A percentile compares a stretch with the other conserved stretches of the same genome.
These are phyloP conservation scores for Hydriomena furcata DNA, from an alignment of 2,888 invertebrate species.

Conservation along the genomic window DNA sequence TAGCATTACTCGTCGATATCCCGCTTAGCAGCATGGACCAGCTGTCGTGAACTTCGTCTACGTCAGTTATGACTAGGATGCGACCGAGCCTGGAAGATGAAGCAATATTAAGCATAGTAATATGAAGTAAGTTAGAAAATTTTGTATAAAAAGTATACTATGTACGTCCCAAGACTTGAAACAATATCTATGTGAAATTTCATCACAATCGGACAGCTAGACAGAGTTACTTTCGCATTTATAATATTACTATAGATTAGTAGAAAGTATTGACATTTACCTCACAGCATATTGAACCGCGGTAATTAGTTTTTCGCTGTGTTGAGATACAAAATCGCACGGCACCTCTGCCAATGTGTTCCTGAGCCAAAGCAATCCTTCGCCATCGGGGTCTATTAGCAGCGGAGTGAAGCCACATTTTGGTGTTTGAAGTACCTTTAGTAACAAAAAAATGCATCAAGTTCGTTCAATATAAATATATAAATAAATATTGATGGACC, in stretches of 20 bases:
- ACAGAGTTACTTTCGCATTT: too few species aligned
- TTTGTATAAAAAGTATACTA: too few species aligned
- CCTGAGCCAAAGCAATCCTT: conserved; percentile 92
- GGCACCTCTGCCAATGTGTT: conserved; percentile 85
- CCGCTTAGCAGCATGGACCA: conserved; percentile 48
- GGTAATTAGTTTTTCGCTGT: conserved; percentile 88
- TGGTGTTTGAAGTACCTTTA: conserved; percentile 55
- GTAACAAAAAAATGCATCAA: background rate
- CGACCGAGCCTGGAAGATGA: conserved; percentile 90
- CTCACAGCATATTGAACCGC: conserved; percentile 89
- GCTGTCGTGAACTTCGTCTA: conserved; percentile 55
- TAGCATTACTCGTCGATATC: conserved; percentile 31
- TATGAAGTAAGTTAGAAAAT: too few species aligned
- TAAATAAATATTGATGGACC: too few species aligned
- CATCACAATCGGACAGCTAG: too few species aligned
- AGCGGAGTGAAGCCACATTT: conserved; percentile 87
- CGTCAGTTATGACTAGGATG: conserved; percentile 92
- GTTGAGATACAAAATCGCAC: conserved; percentile 91
- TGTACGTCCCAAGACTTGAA: too few species aligned
- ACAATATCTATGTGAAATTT: too few species aligned
- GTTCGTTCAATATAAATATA: too few species aligned
- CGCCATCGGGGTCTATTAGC: conserved; percentile 94
- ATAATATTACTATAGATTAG: too few species aligned
- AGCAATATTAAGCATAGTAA: background rate
- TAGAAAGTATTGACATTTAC: conserved; percentile 56